Evolutionary conservation across 2,113 vertebrate species (phyloP).

Genomic region (Willisornis vidua): DNA sequence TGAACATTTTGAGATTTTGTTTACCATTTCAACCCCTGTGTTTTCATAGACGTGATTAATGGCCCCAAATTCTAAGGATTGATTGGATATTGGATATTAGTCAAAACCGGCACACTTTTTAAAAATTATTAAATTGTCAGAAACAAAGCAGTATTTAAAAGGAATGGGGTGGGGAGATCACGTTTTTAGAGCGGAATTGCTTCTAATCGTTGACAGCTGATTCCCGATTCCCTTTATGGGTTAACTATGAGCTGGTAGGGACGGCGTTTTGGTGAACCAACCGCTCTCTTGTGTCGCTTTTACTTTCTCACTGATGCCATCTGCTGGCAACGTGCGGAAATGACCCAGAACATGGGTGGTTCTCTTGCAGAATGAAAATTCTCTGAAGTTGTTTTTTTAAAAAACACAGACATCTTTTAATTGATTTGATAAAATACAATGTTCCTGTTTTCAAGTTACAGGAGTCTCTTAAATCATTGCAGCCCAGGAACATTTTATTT

Average conservation of each 20-base stretch:
- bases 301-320: slow-evolving; percentile 53
- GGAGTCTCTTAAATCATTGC: neutral
- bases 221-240: neutral
- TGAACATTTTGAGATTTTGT: neutral
- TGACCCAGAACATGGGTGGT: neutral
- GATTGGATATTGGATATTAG: neutral
- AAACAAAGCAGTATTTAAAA: neutral
- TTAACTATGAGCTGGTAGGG: neutral
- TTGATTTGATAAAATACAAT: accelerated
- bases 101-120: accelerated
- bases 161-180: accelerated
- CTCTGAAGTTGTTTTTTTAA: neutral
- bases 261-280: neutral
- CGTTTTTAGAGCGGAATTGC: accelerated
- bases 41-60: neutral
- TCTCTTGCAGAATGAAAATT: neutral
- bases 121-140: neutral
- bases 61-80: neutral
- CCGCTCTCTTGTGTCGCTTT: accelerated
- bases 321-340: slow-evolving; percentile 25
- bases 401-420: neutral
- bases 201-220: neutral
- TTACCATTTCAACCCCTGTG: accelerated
- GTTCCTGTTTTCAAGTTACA: neutral
- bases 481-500: neutral